These are phyloP conservation scores for Lepus oiostolus DNA, from an alignment of 2,797 vertebrate genomes.

Conservation along the genomic window DNA sequence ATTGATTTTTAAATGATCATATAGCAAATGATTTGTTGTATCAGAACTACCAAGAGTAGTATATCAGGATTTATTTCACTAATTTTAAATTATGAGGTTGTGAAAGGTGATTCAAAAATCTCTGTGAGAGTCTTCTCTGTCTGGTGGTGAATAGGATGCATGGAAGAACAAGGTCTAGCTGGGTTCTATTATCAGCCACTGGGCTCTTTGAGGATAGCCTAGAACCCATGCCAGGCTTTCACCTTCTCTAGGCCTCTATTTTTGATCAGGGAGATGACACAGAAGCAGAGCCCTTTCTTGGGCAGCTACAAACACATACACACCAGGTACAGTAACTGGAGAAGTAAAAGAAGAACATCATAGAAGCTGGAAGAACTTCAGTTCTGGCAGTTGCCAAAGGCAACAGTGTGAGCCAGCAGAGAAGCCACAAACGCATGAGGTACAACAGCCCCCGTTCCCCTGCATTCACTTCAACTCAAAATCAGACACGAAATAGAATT, in stretches of 20 bases:
- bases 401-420: no score
- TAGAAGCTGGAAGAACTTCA: no score
- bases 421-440: accelerated
- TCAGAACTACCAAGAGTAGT: neutral
- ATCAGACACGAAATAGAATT: neutral
- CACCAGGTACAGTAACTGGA: neutral
- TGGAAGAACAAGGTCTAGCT: neutral
- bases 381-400: neutral
- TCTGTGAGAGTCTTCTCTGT: neutral
- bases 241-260: neutral
- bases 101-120: neutral
- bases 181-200: no score
- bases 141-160: neutral
- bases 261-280: neutral
- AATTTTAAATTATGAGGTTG: neutral
- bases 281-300: neutral
- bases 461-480: neutral
- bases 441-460: no score
- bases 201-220: neutral
- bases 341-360: neutral
- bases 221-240: neutral
- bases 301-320: neutral
- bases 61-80: neutral
- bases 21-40: neutral
- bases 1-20: neutral